phyloP scores from a whole-genome alignment of 2,113 vertebrate genomes.

The Rostratula benghalensis region DNA sequence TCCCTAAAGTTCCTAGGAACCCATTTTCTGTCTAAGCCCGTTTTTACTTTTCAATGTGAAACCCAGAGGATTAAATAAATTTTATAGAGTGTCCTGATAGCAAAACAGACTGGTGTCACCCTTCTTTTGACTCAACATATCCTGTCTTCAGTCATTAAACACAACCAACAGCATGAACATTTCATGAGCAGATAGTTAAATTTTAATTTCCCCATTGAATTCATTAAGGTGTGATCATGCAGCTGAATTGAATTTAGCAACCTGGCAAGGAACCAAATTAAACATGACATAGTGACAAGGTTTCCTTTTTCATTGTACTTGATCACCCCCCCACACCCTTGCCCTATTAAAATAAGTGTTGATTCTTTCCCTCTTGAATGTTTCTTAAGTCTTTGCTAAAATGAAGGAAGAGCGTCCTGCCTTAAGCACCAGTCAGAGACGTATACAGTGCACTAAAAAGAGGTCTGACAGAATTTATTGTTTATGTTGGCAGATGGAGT shows the following conservation, averaged over 20 bases:
- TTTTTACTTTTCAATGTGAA: not conserved
- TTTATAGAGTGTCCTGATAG: not conserved
- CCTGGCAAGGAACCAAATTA: slow-evolving; percentile 51
- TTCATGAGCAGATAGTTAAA: slow-evolving; percentile 39
- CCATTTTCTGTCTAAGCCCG: not conserved
- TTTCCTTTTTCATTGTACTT: not conserved
- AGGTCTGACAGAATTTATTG: slow-evolving; percentile 9
- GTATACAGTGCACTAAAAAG: not conserved
- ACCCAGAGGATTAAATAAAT: not conserved
- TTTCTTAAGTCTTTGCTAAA: not conserved
- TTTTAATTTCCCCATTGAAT: slow-evolving; percentile 39
- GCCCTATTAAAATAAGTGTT: not conserved
- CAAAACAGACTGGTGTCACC: not conserved
- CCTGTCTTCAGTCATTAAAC: slow-evolving; percentile 4
- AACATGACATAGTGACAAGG: slow-evolving; percentile 23
- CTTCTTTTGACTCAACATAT: not conserved
- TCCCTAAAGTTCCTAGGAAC: not conserved
- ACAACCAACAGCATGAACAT: slow-evolving; percentile 49
- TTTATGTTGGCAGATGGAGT: slow-evolving; percentile 41
- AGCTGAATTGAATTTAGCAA: slow-evolving; percentile 17
- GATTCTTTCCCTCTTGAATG: not conserved
- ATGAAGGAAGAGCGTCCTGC: not conserved
- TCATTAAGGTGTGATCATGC: slow-evolving; percentile 36
- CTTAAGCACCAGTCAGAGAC: not conserved
- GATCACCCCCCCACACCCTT: not conserved